Base-by-base conservation (phyloP, 2,888 invertebrate genomes). In the Drosophila cracens region DNA sequence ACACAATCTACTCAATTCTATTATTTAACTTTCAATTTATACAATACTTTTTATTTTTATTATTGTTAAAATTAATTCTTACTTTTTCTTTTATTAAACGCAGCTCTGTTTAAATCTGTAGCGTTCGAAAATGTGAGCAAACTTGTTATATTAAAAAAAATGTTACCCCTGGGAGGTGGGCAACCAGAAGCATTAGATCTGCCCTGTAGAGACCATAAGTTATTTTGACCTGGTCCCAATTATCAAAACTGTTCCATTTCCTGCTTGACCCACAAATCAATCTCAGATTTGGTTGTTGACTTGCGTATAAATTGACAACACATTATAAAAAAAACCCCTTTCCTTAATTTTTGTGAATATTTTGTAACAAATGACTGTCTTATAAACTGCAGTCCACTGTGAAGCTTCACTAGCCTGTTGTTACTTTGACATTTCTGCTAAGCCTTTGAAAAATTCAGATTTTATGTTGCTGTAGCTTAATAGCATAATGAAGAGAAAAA, bases 381-480 rank as follows among this genome's bases (percentile, higher is more conserved):
- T 7, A 48, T 18, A 1, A 13, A 8, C 4, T 27, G 48, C 27
- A 25, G 27, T 25, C 48, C 48, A 25, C 1, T 16, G 16, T 8
- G 16, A 49, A 29, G 29, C 11, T 18, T 49, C 10, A 36, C 40
- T 16, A 11, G 1, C 21, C 21, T 16, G 13, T 13, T 11, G 46
- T 0, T 31, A 63, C 33, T 64, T 70, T n/a, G 10, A 57, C 56
- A 67, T 53, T 46, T 2, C 46, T 40, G 25, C 52, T 66, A n/a
- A 65, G 56, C 36, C 33, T 52, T 72, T 72, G 21, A 57, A 66
- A 53, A 51, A 36, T 36, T 1, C 27, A 27, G 51, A 57, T 16
- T 72, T 66, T 38, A 76, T 43, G 57, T 11, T 65, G 21, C 34
- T 54, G 60, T 61, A 40, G 36, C 29, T 49, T 52, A 27, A 29